These are phyloP conservation scores for Noctua fimbriata DNA, from an alignment of 2,888 invertebrate genomes.

Conservation along the genomic window DNA sequence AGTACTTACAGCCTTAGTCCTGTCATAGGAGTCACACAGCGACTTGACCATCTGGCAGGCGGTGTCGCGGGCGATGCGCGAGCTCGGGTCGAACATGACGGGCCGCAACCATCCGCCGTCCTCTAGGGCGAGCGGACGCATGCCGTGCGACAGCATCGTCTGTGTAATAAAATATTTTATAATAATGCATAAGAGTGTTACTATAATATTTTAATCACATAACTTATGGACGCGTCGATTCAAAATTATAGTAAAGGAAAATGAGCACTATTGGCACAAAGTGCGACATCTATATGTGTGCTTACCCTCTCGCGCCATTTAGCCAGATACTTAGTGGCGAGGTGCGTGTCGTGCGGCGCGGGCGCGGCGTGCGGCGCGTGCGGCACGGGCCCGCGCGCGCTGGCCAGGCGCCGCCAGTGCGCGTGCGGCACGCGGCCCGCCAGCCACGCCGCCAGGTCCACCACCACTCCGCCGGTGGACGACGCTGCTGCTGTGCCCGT, in stretches of 20 bases:
- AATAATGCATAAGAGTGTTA: too few relatives aligned
- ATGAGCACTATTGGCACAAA: neutral
- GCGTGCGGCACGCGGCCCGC: constrained; percentile 83
- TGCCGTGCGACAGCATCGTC: constrained; percentile 87
- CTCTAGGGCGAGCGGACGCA: constrained; percentile 91
- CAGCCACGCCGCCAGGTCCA: constrained; percentile 90
- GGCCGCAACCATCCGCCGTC: constrained; percentile 96
- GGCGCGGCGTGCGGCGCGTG: constrained; percentile 57
- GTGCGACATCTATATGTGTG: neutral
- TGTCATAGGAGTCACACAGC: constrained; percentile 91
- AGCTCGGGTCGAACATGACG: constrained; percentile 98
- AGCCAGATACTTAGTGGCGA: constrained; percentile 84
- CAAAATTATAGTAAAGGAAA: neutral
- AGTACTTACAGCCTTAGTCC: constrained; percentile 86
- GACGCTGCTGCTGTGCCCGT: constrained; percentile 72
- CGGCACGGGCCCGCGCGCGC: constrained; percentile 59
- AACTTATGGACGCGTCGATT: neutral
- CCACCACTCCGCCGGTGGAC: constrained; percentile 82
- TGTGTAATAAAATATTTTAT: constrained; percentile 53
- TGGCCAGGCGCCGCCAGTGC: constrained; percentile 83
- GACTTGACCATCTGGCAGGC: constrained; percentile 97
- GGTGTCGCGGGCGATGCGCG: constrained; percentile 96
- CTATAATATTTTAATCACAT: neutral
- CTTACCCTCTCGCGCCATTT: constrained; percentile 73
- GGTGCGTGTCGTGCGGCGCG: constrained; percentile 78